Evolutionary conservation across 92 coral and sea anemone genomes (phyloP), one percentile per base, ranked within the genome.

Genomic region (Virgularia gustaviana): DNA sequence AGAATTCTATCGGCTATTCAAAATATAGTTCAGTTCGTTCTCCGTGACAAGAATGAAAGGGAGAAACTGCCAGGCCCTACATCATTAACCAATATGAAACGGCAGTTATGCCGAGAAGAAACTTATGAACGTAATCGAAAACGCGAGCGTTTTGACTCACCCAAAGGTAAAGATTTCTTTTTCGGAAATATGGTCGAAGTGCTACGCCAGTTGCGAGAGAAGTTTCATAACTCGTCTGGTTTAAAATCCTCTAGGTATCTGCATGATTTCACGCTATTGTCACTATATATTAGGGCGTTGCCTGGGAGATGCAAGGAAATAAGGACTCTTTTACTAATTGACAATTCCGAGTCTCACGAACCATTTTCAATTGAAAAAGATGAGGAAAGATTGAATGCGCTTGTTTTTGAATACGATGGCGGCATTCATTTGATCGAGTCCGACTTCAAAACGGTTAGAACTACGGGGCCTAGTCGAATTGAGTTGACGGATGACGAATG

Each of bases 401-500:
- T 28, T 24, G 38, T 12, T 24, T 61, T 61, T 61, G 37, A 31
- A 31, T 24, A 27, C 13, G 41, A 61, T 31, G 41, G 68, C 19
- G 22, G 41, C 36, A 31, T 34, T 9, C 13, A 31, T 31, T 28
- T 28, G 70, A 63, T 36, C 47, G 73, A 66, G 30, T 4, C 71
- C 11, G 71, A 63, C 20, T 63, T 63, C 20, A 63, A 63, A n/a
- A 63, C 71, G 20, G 71, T 63, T n/a, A 63, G 20, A 63, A 63
- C 16, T n/a, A 63, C 20, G 71, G 71, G 71, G 11, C 71, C 71
- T n/a, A 63, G 71, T n/a, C 11, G 20, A 63, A 63, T 63, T 63
- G 71, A 63, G 11, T 63, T 63, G 71, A 63, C 71, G 11, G 71
- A 66, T 38, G 57, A 66, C 57, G 73, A 66, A 66, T 66, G 73